Base-by-base conservation (phyloP, 2,888 invertebrate genomes). In the Smittia sp. region DNA sequence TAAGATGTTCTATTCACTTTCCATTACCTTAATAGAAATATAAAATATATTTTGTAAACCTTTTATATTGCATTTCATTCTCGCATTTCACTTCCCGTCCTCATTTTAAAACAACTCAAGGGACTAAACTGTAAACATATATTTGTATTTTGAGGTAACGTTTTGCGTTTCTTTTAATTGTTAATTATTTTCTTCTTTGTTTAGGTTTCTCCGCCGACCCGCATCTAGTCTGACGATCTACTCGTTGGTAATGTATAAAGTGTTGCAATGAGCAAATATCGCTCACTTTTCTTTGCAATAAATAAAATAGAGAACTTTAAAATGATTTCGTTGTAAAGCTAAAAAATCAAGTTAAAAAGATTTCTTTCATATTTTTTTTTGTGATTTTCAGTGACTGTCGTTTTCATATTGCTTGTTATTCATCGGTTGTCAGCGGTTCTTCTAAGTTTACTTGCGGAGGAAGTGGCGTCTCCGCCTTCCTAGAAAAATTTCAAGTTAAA, bases 361-460 rank as follows among this genome's bases (percentile, higher is more conserved):
- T 20, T 32, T 25, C 18, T 22, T 68, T 41, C 3, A 32, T 24
- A 15, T 25, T n/a, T n/a, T n/a, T n/a, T n/a, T n/a, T 52, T 52
- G 69, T 69, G 69, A 69, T 41, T 69, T 18, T 15, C 32, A 18
- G 52, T 69, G 69, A 69, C 69, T 69, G 69, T 69, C 69, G 24
- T 69, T 52, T 67, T 20, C 52, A 69, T 69, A 69, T 69, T 69
- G 69, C 69, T 69, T 69, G 69, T 69, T 69, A 54, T 52, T 69
- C 38, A 20, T 38, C 39, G 7, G 25, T 39, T 67, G 25, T 38
- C 15, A 54, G 46, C 41, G 11, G 20, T 41, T 24, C 13, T 39
- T 20, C 39, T 20, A 20, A 46, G 11, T 22, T 65, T 20, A 67
- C 54, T 69, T 69, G 69, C 69, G 69, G 69, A 69, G 69, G 69